A percentile compares a stretch with the other conserved stretches of the same genome.
These are phyloP conservation scores for Drosophila gunungcola DNA, from an alignment of 1,140 invertebrate species.

Conservation along the genomic window DNA sequence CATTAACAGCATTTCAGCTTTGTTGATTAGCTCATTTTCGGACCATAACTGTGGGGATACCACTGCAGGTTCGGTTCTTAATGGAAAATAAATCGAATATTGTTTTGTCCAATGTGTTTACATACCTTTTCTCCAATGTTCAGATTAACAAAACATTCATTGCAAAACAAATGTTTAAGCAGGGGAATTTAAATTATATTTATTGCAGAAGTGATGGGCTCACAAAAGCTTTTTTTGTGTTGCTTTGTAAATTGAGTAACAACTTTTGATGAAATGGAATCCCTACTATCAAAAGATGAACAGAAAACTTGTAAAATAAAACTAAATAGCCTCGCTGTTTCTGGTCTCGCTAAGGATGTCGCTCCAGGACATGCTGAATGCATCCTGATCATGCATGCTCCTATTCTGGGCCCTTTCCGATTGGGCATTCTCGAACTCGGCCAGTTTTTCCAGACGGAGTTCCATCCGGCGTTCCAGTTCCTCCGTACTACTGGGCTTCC, in stretches of 20 bases:
- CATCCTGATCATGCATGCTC: not conserved
- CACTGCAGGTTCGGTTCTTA: not conserved
- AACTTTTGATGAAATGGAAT: too few species aligned
- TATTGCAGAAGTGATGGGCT: not conserved
- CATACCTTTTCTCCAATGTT: too few species aligned
- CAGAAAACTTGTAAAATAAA: not conserved
- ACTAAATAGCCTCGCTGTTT: constrained; percentile 12
- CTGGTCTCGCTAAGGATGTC: constrained; percentile 18
- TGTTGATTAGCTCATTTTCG: constrained; percentile 30
- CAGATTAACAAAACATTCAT: too few species aligned
- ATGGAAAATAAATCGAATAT: not conserved
- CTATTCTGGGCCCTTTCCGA: not conserved
- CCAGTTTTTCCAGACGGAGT: constrained; percentile 35
- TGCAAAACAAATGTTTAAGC: not conserved
- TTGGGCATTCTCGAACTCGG: constrained; percentile 51
- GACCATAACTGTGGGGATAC: not conserved
- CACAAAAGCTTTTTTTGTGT: too few species aligned
- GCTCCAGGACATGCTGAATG: constrained; percentile 11
- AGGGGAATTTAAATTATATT: not conserved
- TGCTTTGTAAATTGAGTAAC: too few species aligned
- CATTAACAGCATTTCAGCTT: constrained; percentile 25
- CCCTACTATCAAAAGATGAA: too few species aligned
- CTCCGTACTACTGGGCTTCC: constrained; percentile 1
- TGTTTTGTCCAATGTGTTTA: not conserved
- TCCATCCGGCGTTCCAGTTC: constrained; percentile 49